phyloP scores from a whole-genome alignment of 2,113 vertebrate species.

The Ctenodactylus gundi region DNA sequence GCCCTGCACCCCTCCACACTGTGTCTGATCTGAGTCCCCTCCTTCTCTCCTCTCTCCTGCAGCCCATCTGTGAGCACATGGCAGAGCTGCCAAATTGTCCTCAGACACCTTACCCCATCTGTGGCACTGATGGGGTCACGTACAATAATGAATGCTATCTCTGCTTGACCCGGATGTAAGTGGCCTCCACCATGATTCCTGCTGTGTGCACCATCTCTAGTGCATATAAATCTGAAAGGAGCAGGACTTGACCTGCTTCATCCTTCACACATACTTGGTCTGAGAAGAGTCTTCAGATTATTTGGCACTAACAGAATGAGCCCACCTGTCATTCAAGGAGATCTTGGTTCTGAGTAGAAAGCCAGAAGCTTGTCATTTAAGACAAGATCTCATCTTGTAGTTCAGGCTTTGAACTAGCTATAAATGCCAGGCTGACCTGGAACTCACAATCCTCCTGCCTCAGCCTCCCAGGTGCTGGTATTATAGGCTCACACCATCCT shows the following conservation, averaged over 20 bases:
- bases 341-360: neutral
- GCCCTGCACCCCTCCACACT: neutral
- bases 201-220: neutral
- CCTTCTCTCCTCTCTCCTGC: slow-evolving; percentile 1
- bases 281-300: neutral
- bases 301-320: neutral
- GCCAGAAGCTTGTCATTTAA: neutral
- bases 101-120: slow-evolving; percentile 19
- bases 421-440: neutral
- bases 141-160: slow-evolving; percentile 74
- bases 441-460: neutral
- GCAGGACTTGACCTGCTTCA: neutral
- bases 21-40: neutral
- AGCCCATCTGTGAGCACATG: slow-evolving; percentile 78
- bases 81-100: slow-evolving; percentile 58
- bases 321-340: neutral
- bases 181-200: neutral
- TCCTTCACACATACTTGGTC: neutral
- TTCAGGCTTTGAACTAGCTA: neutral
- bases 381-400: neutral
- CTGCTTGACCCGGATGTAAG: slow-evolving; percentile 70
- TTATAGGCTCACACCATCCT: neutral
- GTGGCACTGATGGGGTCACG: slow-evolving; percentile 69
- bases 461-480: neutral
- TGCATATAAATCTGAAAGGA: neutral